Conservation (phyloP, 1,140 invertebrate genomes). For the Drosophila ananassae region DNA sequence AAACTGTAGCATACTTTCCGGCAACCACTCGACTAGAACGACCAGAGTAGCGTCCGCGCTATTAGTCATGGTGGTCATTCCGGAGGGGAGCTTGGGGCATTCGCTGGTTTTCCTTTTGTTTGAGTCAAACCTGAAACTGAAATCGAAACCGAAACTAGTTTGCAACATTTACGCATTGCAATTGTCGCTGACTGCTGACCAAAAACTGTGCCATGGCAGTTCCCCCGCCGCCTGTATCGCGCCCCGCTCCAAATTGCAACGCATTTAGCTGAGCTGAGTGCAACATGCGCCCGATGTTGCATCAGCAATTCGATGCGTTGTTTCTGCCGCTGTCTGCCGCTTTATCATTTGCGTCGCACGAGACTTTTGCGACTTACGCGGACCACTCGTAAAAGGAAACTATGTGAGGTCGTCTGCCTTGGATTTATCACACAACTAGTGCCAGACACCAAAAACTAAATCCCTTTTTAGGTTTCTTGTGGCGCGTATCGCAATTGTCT, state of each 20-base stretch:
- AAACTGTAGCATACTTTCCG: constrained; percentile 56
- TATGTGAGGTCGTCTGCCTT: constrained; percentile 72
- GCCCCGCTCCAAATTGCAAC: constrained; percentile 51
- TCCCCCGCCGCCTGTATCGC: constrained; percentile 18
- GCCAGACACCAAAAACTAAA: constrained; percentile 56
- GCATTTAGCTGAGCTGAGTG: constrained; percentile 74
- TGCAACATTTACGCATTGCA: constrained; percentile 60
- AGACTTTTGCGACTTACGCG: constrained; percentile 70
- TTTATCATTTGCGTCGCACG: constrained; percentile 71
- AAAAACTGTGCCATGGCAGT: constrained; percentile 73
- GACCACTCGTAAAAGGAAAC: constrained; percentile 68
- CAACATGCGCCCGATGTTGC: constrained; percentile 71
- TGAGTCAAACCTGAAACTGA: constrained; percentile 41
- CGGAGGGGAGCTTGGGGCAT: not conserved
- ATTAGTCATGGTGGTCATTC: constrained; percentile 15
- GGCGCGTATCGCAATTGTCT: constrained; percentile 55
- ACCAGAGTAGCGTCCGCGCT: constrained; percentile 43
- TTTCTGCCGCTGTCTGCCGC: constrained; percentile 33
- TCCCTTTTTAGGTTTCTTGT: constrained; percentile 21
- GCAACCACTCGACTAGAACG: constrained; percentile 7
- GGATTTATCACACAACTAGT: constrained; percentile 54
- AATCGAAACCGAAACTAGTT: constrained; percentile 70
- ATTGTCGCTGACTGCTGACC: constrained; percentile 60
- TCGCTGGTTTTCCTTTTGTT: constrained; percentile 40
- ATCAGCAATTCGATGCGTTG: constrained; percentile 61